Base-by-base conservation (phyloP, 2,888 invertebrate genomes). In the Gymnosoma rotundatum region DNA sequence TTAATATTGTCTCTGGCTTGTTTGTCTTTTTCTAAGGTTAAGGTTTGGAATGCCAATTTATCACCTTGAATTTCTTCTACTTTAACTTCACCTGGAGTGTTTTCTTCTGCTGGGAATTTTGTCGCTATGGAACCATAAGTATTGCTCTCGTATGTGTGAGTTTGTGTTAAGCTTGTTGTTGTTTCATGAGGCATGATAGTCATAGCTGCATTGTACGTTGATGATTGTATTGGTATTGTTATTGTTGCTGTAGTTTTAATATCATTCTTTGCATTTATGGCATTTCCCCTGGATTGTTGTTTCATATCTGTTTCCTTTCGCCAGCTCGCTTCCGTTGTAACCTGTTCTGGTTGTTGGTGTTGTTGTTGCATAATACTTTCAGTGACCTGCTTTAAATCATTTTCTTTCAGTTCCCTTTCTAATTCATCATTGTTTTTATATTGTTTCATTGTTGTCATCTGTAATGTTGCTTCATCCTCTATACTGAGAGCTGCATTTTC, bases 1-100 rank as follows among this genome's bases (percentile, higher is more conserved):
- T 89, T 89, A 61, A 91, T 90, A 69, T 92, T 91, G 20, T 92
- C 91, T 20, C 50, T 20, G 10, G 52, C 82, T 36, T 72, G 61
- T 2, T 9, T 60, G 10, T 67, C 61, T 50, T 54, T 38, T 2
- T 50, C 16, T 42, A 60, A 42, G 52, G 54, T 63, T 48, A 80
- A 58, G 38, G 74, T 58, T 52, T 54, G 18, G 36, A 56, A 4
- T 58, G 32, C 16, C 8, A 61, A 58, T 20, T 60, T 67, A 60
- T 60, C 76, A 76, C 66, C 70, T 66, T 42, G 32, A 64, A 75
- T 74, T 76, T 80, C 74, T 61, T 63, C 38, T 64, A 50, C 67
- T 36, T 67, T 74, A 54, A 12, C 8, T 18, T 54, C 54, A 66
- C 52, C 42, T 25, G 14, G 12, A 16, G 18, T 48, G 21, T 20